These are phyloP conservation scores for Onychomys torridus DNA, from an alignment of 2,797 vertebrate genomes.

Conservation along the genomic window DNA sequence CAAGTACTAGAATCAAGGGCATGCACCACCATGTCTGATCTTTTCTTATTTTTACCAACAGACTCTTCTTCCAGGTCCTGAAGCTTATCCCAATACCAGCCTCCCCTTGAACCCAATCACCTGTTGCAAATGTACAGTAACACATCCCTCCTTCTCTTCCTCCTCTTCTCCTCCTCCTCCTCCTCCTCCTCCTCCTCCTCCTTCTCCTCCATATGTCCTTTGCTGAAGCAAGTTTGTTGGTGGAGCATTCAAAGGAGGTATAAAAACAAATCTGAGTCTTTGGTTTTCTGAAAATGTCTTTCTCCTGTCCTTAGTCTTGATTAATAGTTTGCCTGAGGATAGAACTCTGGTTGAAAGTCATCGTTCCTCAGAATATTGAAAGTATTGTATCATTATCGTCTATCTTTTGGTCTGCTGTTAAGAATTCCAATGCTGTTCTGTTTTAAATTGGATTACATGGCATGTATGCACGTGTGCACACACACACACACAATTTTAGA, in stretches of 20 bases:
- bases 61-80: not conserved
- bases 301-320: conserved; percentile 56
- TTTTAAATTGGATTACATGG: not conserved
- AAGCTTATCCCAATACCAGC: not conserved
- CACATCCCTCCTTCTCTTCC: not conserved
- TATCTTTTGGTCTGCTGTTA: conserved; percentile 28
- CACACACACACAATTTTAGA: not conserved
- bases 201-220: conserved; percentile 1
- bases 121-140: not conserved
- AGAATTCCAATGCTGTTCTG: conserved; percentile 30
- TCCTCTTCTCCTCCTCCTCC: not conserved
- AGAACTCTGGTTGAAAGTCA: conserved; percentile 38
- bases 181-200: not conserved
- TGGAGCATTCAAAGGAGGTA: conserved; percentile 1
- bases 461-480: not conserved
- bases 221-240: conserved; percentile 3
- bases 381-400: conserved; percentile 8
- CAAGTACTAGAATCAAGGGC: not conserved
- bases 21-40: no score
- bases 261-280: conserved; percentile 35
- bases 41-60: not conserved
- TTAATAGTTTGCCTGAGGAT: conserved; percentile 35
- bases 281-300: conserved; percentile 55
- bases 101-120: not conserved
- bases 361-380: not conserved